Percentiles rank a stretch among this genome's conserved stretches.
These are phyloP conservation scores for Pelusios castaneus DNA, from an alignment of 2,113 vertebrate genomes.

Conservation along the genomic window DNA sequence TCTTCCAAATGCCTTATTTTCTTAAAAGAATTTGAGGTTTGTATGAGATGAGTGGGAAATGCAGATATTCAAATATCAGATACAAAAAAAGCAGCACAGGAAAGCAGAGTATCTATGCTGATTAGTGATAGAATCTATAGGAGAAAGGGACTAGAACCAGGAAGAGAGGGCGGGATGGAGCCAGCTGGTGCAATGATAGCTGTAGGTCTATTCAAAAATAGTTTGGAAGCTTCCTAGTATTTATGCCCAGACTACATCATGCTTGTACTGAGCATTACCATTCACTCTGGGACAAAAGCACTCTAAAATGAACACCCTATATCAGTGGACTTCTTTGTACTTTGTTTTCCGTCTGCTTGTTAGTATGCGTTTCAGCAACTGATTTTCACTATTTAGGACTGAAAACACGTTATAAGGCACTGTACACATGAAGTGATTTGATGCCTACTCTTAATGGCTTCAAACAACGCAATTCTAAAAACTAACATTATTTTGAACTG, in stretches of 20 bases:
- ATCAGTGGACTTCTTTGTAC: too few species aligned
- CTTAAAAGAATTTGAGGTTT: neutral
- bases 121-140: neutral
- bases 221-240: neutral
- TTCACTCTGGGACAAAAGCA: neutral
- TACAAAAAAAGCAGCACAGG: neutral
- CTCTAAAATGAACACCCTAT: too few species aligned
- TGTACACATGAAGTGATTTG: too few species aligned
- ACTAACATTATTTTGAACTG: too few species aligned
- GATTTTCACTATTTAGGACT: too few species aligned
- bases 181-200: neutral
- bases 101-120: neutral
- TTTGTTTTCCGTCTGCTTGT: too few species aligned
- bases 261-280: neutral
- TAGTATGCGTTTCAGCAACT: too few species aligned
- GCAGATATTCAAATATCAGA: neutral
- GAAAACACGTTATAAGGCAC: too few species aligned
- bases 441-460: too few species aligned
- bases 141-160: neutral
- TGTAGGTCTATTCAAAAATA: neutral
- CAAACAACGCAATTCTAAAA: too few species aligned
- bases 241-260: neutral
- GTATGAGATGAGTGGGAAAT: neutral
- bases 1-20: neutral
- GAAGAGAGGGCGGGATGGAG: neutral